Percentiles rank a stretch among this genome's conserved stretches.
phyloP scores from a whole-genome alignment of 2,888 invertebrate genomes.

The Poecilobothrus nobilitatus region DNA sequence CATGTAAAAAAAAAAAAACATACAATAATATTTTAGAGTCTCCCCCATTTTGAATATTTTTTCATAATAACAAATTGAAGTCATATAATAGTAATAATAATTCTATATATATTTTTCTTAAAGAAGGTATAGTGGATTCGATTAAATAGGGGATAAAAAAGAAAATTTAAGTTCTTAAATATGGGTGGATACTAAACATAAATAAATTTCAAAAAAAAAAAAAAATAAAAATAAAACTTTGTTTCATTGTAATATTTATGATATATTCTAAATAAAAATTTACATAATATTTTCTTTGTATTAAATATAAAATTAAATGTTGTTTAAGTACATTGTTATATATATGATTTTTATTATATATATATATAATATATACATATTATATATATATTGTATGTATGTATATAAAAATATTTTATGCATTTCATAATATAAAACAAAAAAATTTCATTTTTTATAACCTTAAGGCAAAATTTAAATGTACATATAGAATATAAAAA shows the following conservation, averaged over 20 bases:
- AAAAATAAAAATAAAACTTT: neutral
- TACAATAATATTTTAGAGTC: too few relatives aligned
- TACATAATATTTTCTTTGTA: neutral
- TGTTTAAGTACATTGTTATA: too few relatives aligned
- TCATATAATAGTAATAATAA: neutral
- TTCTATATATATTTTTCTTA: neutral
- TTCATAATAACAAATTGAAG: neutral
- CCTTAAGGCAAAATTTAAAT: neutral
- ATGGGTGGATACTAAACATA: slow-evolving; percentile 1
- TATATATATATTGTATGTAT: too few relatives aligned
- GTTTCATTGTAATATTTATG: neutral
- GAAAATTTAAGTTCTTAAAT: neutral
- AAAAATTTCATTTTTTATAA: slow-evolving; percentile 5
- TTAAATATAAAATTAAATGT: too few relatives aligned
- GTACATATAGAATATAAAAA: too few relatives aligned
- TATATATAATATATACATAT: too few relatives aligned
- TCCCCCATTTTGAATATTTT: neutral
- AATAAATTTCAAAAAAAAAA: neutral
- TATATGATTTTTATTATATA: too few relatives aligned
- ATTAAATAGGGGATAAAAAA: too few relatives aligned
- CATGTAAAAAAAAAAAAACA: too few relatives aligned
- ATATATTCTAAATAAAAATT: neutral
- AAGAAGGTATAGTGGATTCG: neutral
- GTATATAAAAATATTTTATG: neutral
- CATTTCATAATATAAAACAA: neutral